A percentile compares a stretch with the other conserved stretches of the same genome.
phyloP scores from a whole-genome alignment of 2,113 vertebrate species.

The Malurus elegans region DNA sequence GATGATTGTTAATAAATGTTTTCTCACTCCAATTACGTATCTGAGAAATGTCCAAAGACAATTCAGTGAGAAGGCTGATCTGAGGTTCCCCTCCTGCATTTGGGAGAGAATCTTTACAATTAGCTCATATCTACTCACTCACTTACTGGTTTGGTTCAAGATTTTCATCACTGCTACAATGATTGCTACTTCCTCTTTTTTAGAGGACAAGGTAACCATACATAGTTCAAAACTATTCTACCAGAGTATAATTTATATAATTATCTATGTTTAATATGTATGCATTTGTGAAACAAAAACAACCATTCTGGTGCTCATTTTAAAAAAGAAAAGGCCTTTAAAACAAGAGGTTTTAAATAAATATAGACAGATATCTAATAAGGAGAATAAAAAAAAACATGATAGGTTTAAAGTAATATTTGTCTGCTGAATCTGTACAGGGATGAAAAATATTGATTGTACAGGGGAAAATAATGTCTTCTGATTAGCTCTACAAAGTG shows the following conservation, averaged over 20 bases:
- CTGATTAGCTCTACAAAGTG: neutral
- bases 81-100: neutral
- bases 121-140: neutral
- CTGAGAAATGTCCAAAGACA: neutral
- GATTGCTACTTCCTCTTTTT: neutral
- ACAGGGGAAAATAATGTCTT: neutral
- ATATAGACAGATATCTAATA: neutral
- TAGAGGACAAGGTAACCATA: neutral
- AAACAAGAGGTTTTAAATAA: neutral
- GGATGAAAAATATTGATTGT: neutral
- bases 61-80: neutral
- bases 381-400: neutral
- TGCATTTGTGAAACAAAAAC: neutral
- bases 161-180: neutral
- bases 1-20: neutral
- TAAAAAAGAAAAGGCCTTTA: neutral
- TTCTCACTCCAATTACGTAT: neutral
- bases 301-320: neutral
- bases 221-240: neutral
- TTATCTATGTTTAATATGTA: neutral
- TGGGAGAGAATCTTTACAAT: neutral
- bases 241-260: neutral
- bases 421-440: neutral
- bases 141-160: neutral
- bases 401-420: neutral